phyloP scores from a whole-genome alignment of 2,113 vertebrate genomes.

The Seriola dumerili region DNA sequence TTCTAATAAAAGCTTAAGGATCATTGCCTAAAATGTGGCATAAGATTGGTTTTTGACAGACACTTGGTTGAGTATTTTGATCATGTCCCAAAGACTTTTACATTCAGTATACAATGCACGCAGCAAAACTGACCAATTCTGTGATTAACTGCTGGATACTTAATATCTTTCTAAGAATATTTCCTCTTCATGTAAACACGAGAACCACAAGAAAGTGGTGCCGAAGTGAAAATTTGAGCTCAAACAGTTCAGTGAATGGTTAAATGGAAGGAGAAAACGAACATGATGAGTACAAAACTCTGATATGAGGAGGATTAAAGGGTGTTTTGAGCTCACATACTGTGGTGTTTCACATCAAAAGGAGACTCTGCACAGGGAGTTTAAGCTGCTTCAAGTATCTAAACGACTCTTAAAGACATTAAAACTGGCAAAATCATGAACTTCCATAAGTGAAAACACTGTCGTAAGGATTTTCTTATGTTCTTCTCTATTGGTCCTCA shows the following conservation, averaged over 20 bases:
- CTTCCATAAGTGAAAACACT: background rate
- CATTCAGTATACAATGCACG: background rate
- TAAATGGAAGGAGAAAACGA: conserved; percentile 15
- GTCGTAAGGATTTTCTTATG: background rate
- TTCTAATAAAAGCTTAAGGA: conserved; percentile 31
- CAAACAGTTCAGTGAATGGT: background rate
- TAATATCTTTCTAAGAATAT: background rate
- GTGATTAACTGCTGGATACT: conserved; percentile 5
- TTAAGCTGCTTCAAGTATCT: conserved; percentile 7
- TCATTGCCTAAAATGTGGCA: background rate
- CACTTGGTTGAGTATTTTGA: background rate
- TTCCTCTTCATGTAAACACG: background rate
- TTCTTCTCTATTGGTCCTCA: conserved; percentile 9
- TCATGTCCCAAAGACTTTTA: background rate
- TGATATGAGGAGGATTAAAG: conserved; percentile 1
- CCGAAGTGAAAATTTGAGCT: background rate
- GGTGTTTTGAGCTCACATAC: background rate
- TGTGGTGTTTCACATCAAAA: conserved; percentile 1
- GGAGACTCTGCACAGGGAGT: background rate
- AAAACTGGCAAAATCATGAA: background rate
- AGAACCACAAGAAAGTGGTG: background rate
- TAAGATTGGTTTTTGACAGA: conserved; percentile 7
- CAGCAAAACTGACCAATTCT: background rate
- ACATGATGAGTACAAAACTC: conserved; percentile 3
- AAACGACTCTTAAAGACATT: background rate